Base-by-base conservation (phyloP, 2,888 invertebrate species). In the Gastracanthus pulcherrimus region DNA sequence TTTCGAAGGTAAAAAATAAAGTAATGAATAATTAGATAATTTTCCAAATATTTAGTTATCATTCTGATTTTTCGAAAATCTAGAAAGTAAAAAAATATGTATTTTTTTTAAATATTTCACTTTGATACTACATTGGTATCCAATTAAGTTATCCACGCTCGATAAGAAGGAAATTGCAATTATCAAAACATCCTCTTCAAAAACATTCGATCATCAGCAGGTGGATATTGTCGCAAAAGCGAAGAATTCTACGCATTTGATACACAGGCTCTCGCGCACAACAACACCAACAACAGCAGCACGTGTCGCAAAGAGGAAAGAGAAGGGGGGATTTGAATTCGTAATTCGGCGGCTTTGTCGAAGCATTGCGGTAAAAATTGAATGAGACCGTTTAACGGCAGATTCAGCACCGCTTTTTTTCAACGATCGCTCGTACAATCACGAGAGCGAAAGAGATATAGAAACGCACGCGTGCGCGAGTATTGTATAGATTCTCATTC, bases 261-360 rank as follows among this genome's bases (percentile, higher is more conserved):
- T 19, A 69, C 29, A 26, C 23, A 29, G 5, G 29, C 13, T 23
- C 29, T 29, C 58, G 31, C 31, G 19, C 23, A 23, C 31, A 34
- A 36, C 34, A 58, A 58, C 26, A 45, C n/a, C 16, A 45, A 16
- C 16, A 55, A 26, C 55, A 51, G 51, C 51, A 70, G 51, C 55
- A 71, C 71, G 58, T 38, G 72, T 31, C 29, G 9, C 16, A 23
- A 23, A 29, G 51, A 19, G 29, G 16, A 5, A 38, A 9, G 51
- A 45, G 31, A 58, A 62, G 31, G 45, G 41, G 80, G 86, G 86
- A 89, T 88, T 87, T 88, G 88, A 88, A 89, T 89, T 88, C 86
- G 87, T 89, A 88, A 88, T 88, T 86, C 87, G 86, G 82, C 77
- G 86, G 87, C 85, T 88, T 87, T 88, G 87, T 88, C 87, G 85